Conservation (phyloP, 2,797 vertebrate genomes). For the Oceanodroma leucorhoa region DNA sequence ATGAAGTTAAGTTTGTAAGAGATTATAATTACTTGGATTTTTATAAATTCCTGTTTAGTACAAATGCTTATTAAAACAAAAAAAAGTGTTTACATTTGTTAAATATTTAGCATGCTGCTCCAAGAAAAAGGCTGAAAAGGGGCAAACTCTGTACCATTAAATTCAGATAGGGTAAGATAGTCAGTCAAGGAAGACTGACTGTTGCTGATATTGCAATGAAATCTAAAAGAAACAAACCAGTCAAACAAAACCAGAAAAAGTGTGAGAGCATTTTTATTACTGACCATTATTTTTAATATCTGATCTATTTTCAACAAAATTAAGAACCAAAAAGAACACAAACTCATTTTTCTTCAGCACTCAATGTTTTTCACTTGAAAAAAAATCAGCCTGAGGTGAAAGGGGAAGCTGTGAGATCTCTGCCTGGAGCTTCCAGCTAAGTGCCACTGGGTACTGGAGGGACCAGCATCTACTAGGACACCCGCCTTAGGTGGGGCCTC, state of each 20-base stretch:
- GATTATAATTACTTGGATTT: neutral
- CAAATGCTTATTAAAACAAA: neutral
- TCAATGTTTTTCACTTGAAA: neutral
- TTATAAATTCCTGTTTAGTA: neutral
- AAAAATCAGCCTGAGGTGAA: neutral
- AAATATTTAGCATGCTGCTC: neutral
- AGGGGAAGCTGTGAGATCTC: neutral
- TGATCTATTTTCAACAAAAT: neutral
- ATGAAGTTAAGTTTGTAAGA: neutral
- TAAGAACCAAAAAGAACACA: neutral
- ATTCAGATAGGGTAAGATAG: neutral
- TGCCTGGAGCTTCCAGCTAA: neutral
- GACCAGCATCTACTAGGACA: neutral
- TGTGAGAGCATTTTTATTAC: neutral
- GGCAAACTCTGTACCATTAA: neutral
- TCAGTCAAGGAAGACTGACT: neutral
- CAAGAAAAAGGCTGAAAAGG: neutral
- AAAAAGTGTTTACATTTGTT: neutral
- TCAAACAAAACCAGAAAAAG: neutral
- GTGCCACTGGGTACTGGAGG: neutral
- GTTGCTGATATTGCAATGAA: neutral
- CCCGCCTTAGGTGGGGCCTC: neutral
- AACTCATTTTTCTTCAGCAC: neutral
- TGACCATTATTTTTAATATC: neutral
- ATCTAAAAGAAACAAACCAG: neutral